Evolutionary conservation across 2,888 invertebrate genomes (phyloP).

Genomic region (Sthenelais limicola): DNA sequence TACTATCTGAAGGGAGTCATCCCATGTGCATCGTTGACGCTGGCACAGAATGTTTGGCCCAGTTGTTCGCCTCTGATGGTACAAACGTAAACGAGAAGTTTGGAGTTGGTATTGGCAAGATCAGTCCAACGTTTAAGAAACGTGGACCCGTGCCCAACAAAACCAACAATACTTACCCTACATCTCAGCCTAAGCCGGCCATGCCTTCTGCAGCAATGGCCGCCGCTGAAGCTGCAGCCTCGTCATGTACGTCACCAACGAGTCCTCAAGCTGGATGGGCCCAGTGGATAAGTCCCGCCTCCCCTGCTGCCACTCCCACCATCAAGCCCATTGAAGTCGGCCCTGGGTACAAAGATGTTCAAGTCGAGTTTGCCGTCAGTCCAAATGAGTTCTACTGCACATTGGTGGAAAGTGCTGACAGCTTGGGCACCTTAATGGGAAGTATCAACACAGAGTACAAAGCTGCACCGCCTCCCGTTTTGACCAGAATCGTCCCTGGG

Average conservation of each 20-base stretch:
- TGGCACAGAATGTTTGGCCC: conserved; percentile 52
- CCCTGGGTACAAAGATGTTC: conserved; percentile 19
- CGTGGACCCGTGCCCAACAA: background rate
- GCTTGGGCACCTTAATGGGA: conserved; percentile 36
- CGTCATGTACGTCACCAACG: no score
- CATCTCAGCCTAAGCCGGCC: no score
- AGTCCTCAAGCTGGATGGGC: no score
- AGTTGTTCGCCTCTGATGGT: conserved; percentile 55
- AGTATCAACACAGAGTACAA: conserved; percentile 23
- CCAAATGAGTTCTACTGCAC: conserved; percentile 53
- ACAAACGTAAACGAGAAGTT: conserved; percentile 59
- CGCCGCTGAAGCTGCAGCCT: background rate
- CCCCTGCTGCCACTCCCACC: background rate
- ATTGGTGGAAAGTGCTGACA: background rate
- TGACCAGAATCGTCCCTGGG: conserved; percentile 7
- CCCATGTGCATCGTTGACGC: background rate
- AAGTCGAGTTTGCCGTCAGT: conserved; percentile 56
- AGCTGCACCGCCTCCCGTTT: conserved; percentile 3
- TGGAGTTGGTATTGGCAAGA: conserved; percentile 44
- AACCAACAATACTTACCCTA: no score
- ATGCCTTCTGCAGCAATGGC: conserved; percentile 3
- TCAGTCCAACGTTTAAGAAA: background rate
- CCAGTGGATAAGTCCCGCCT: no score
- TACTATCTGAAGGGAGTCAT: conserved; percentile 11
- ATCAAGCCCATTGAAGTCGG: background rate